Base-by-base conservation (phyloP, 2,797 vertebrate genomes). In the Leptodactylus fallax region DNA sequence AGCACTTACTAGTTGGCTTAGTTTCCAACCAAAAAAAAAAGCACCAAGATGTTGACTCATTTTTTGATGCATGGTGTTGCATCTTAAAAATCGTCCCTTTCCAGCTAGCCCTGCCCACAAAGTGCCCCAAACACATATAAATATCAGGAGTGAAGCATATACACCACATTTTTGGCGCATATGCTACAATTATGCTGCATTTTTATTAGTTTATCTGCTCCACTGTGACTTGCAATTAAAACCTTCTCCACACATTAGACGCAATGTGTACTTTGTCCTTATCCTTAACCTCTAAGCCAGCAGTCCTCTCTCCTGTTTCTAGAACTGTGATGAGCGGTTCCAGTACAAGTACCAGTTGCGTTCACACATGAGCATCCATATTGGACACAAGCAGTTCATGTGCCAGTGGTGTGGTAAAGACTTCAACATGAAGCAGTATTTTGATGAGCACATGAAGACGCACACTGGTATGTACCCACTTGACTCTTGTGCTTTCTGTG, bases 341-440 rank as follows among this genome's bases (percentile, higher is more conserved):
- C 97, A 98, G 92, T 99, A 99, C 94, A 99, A 99, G 93, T 99
- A 99, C 93, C 98, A 99, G 94, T 97, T 99, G 79, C 97, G 97
- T 85, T 99, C 98, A 76, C 98, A 99, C 94, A 99, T 99, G 98
- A 98, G 97, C 94, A 98, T 99, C 91, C 98, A 99, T 95, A 98
- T 99, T 6, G 98, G 98, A 86, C 97, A 98, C 95, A 99, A 99
- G 63, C 97, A 99, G 95, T 99, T 99, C 95, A 99, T 98, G 98
- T 99, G 98, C 94, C 98, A 99, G 92, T 99, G 98, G 98, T 99
- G 98, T 7, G 98, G 98, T 92, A 99, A 99, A 93, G 98, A 99
- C 94, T 99, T 99, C 95, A 99, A 98, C 95, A 99, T 99, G 98
- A 99, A 99, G 91, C 98, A 99, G 96, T 99, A 99, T 95, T 99